Base-by-base conservation (phyloP, 2,797 vertebrate species). In the Danio tinwini region DNA sequence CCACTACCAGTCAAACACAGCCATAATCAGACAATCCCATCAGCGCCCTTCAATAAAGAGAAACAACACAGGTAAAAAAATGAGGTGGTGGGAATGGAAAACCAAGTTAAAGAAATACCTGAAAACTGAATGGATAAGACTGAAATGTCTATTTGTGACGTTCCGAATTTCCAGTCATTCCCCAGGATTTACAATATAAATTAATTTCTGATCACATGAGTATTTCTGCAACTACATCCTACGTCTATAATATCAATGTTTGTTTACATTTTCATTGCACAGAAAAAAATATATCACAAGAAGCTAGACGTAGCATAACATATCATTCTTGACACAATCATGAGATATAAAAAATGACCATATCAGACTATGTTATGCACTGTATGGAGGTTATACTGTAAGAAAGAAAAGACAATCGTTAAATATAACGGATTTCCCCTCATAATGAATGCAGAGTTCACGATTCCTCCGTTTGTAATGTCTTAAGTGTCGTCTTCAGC, bases 1-100 rank as follows among this genome's bases (percentile, higher is more conserved):
- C 95, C 92, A 98, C 95, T 88, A 93, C 96, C 75, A 93, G 94
- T 84, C 96, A 95, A 88, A 94, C 93, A 45, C 96, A 96, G 76
- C 96, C 95, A 84, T 95, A 90, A 82, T 42, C 55, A 50, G 3
- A n/a, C 4, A 7, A n/a, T 42, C 37, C 40, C 44, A 40, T 68
- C 70, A 6, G n/a, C 58, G 44, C 74, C 58, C 45, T n/a, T 8
- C 44, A 50, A 14, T 10, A 21, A 45, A 49, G 29, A 67, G n/a
- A 68, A 47, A 17, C 4, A 21, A 44, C 10, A 58, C 39, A 45
- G 17, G 7, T 42, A 59, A 10, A 2, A 53, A 19, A 63, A 16
- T 21, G 19, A 9, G 44, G 12, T 52, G 11, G 47, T 12, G 21
- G 16, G 14, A 42, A 29, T 39, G 37, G 4, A 40, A 50, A 53